Evolutionary conservation across 2,113 vertebrate species (phyloP).

Genomic region (Nothocercus julius): DNA sequence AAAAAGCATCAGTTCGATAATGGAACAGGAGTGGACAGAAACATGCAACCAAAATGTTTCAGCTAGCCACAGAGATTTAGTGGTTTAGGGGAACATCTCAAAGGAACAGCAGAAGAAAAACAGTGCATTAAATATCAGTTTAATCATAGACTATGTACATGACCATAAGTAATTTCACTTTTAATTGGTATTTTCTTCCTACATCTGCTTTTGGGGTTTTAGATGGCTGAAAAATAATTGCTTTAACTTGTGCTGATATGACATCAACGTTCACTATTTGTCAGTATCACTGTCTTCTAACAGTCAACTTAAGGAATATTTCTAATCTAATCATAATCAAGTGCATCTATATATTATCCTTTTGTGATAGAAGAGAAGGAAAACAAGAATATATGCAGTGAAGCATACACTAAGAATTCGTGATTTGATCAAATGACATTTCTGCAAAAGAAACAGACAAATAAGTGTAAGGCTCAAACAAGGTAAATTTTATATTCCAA

Average conservation of each 20-base stretch:
- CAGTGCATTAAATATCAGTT: neutral
- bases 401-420: neutral
- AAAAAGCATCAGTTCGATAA: neutral
- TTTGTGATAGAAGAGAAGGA: neutral
- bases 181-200: slow-evolving; percentile 31
- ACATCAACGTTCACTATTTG: neutral
- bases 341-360: neutral
- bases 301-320: neutral
- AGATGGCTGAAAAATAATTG: slow-evolving; percentile 30
- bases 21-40: neutral
- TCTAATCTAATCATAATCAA: slow-evolving; percentile 6
- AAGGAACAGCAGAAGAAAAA: neutral
- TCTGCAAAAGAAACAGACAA: neutral
- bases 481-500: neutral
- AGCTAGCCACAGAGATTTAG: neutral
- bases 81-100: neutral
- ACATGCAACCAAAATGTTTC: neutral
- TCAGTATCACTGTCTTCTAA: neutral
- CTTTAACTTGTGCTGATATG: slow-evolving; percentile 2
- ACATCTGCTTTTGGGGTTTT: neutral
- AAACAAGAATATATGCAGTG: neutral
- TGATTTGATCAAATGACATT: neutral
- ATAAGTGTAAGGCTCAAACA: neutral
- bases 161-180: slow-evolving; percentile 15
- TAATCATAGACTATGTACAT: neutral